These are phyloP conservation scores for Synergus itoensis DNA, from an alignment of 2,888 invertebrate genomes.

Conservation along the genomic window DNA sequence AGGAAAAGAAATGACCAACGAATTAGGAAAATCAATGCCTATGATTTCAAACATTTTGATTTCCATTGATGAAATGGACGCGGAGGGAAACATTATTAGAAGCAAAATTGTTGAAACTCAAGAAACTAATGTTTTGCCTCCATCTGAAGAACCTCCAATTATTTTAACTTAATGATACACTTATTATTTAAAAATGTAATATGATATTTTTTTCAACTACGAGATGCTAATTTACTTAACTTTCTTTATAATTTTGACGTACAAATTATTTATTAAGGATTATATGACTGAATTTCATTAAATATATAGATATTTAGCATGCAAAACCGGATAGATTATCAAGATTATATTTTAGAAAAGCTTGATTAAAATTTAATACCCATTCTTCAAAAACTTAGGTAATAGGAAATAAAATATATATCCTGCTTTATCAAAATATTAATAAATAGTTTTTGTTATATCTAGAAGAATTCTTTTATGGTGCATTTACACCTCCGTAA, in stretches of 20 bases:
- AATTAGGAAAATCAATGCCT: slow-evolving; percentile 64
- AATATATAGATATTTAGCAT: neutral
- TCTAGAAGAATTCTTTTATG: too few relatives aligned
- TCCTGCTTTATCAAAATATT: too few relatives aligned
- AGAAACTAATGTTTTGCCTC: slow-evolving; percentile 74
- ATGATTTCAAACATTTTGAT: slow-evolving; percentile 80
- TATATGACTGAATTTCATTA: neutral
- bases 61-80: slow-evolving; percentile 84
- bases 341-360: neutral
- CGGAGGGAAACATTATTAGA: slow-evolving; percentile 83
- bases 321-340: neutral
- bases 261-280: neutral
- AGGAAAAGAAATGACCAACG: slow-evolving; percentile 1
- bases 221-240: neutral
- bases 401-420: too few relatives aligned
- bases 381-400: too few relatives aligned
- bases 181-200: neutral
- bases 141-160: slow-evolving; percentile 68
- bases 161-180: slow-evolving; percentile 66
- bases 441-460: too few relatives aligned
- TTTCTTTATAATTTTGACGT: neutral
- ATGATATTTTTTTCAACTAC: neutral
- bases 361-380: neutral
- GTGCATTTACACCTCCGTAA: too few relatives aligned
- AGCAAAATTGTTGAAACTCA: slow-evolving; percentile 81